Evolutionary conservation across 2,797 vertebrate genomes (phyloP).

Genomic region (Sebastes diaconus): DNA sequence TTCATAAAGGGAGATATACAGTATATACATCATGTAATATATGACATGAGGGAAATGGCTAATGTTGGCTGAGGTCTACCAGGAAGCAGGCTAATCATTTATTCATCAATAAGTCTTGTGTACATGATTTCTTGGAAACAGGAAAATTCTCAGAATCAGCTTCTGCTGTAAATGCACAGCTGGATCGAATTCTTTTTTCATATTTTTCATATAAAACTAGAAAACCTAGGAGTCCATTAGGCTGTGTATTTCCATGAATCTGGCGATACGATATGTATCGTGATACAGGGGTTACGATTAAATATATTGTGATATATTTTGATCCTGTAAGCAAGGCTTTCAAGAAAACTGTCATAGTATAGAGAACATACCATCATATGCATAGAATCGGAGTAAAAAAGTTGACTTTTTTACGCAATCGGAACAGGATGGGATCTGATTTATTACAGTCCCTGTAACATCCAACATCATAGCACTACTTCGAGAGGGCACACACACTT

Average conservation of each 20-base stretch:
- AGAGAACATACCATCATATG: too few relatives aligned
- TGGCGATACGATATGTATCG: too few relatives aligned
- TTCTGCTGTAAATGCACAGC: conserved; percentile 22
- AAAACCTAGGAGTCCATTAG: too few relatives aligned
- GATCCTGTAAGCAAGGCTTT: too few relatives aligned
- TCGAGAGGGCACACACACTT: accelerated
- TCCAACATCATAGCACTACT: too few relatives aligned
- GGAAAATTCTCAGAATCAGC: background rate
- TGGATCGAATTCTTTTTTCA: background rate
- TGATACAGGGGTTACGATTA: too few relatives aligned
- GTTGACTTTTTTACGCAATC: too few relatives aligned
- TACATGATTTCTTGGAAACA: conserved; percentile 15
- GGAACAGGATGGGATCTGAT: accelerated
- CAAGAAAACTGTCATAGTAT: too few relatives aligned
- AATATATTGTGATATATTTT: too few relatives aligned
- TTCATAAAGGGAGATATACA: conserved; percentile 21
- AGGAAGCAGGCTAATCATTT: conserved; percentile 17
- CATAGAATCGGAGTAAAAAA: too few relatives aligned
- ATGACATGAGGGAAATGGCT: conserved; percentile 12
- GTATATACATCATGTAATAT: background rate
- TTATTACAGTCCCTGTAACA: too few relatives aligned
- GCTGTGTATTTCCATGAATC: too few relatives aligned
- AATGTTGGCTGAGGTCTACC: conserved; percentile 5
- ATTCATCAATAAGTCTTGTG: conserved; percentile 21
- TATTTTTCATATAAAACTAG: background rate